Evolutionary conservation across 1,140 invertebrate genomes (phyloP).

Genomic region (Drosophila carrolli): DNA sequence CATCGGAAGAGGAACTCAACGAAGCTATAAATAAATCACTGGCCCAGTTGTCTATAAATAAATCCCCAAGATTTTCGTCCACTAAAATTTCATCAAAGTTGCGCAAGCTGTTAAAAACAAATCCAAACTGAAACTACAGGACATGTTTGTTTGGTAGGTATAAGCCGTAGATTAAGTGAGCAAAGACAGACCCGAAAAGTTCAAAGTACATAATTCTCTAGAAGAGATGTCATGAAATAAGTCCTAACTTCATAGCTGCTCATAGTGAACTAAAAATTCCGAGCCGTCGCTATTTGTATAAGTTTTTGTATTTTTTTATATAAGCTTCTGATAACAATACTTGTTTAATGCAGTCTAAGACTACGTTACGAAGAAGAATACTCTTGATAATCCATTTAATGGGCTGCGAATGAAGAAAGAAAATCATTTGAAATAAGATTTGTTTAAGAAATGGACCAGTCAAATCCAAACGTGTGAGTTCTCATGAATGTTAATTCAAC

Average conservation of each 20-base stretch:
- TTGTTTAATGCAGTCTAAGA: neutral
- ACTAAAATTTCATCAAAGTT: neutral
- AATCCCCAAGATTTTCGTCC: neutral
- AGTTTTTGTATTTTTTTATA: slow-evolving; percentile 4
- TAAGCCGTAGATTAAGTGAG: slow-evolving; percentile 4
- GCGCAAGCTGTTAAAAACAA: neutral
- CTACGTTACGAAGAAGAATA: neutral
- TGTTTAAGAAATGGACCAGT: slow-evolving; percentile 13
- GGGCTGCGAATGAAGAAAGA: slow-evolving; percentile 23
- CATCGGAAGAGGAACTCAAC: neutral
- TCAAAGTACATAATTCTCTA: slow-evolving; percentile 5
- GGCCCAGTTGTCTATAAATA: neutral
- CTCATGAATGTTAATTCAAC: slow-evolving; percentile 22
- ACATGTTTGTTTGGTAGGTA: neutral
- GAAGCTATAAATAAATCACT: neutral
- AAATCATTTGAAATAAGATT: slow-evolving; percentile 6
- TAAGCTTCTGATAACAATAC: slow-evolving; percentile 18
- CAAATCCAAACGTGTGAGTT: slow-evolving; percentile 4
- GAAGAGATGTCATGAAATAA: slow-evolving; percentile 10
- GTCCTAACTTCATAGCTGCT: neutral
- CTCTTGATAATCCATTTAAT: slow-evolving; percentile 12
- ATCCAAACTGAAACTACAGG: slow-evolving; percentile 1
- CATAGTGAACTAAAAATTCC: neutral
- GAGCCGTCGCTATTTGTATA: neutral
- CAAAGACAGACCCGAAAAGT: slow-evolving; percentile 3